Evolutionary conservation across 2,797 vertebrate species (phyloP), one percentile per base, ranked within the genome.

Genomic region (Hafferia zeledoni): DNA sequence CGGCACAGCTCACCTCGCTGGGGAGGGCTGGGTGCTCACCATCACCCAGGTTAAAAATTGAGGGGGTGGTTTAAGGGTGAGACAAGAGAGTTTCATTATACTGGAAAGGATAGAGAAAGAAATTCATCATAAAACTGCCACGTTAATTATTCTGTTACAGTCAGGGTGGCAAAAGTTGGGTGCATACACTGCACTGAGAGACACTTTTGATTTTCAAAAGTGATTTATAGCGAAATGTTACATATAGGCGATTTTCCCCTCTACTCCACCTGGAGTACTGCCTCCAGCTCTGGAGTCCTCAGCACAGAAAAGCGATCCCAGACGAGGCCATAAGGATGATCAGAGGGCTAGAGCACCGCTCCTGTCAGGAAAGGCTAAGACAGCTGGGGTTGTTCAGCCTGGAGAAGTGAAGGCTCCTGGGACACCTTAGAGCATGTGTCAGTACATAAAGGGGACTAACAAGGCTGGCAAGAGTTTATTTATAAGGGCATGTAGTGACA

Each of bases 121-220:
- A 30, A 39, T 50, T 35, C 3, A 6, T 23, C 10, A 1, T 6
- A 30, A 13, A 83, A 18, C n/a, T 16, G 44, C 27, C 13, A n/a
- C 18, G 6, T 27, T 43, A 17, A 17, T 71, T 25, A 10, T 13
- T 82, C n/a, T 19, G 5, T 15, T 37, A 0, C 0, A 0, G 9
- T 11, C 27, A 22, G 9, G 12, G 16, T 75, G 46, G 17, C 7
- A 31, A 28, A 39, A 28, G 4, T 11, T 72, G 25, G 17, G 8
- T n/a, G 27, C 0, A 0, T 19, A 4, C 0, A 0, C 7, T 20
- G 20, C 0, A 0, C 4, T 55, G 23, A 60, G 39, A 49, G 22
- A 33, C 17, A n/a, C 1, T 31, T 65, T 79, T 25, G 13, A 6
- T 61, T 83, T 41, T 57, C 47, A 25, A 5, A 39, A 41, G n/a